These are phyloP conservation scores for Dynastes tityus DNA, from an alignment of 2,888 invertebrate species.

Conservation along the genomic window DNA sequence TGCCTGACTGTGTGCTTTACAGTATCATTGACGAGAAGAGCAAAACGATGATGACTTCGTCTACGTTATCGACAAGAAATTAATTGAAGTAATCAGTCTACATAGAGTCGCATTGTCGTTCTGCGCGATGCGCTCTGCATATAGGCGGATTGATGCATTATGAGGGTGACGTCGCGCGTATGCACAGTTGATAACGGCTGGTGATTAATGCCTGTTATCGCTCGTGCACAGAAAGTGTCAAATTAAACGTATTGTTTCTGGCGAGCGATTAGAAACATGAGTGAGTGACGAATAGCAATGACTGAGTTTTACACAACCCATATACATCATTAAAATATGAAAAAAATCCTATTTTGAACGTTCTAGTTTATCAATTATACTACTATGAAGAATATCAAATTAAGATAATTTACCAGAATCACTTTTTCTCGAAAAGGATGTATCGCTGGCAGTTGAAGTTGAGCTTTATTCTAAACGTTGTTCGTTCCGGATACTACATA, in stretches of 20 bases:
- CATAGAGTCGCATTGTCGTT: conserved; percentile 1
- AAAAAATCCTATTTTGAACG: too few relatives aligned
- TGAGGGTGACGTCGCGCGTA: neutral
- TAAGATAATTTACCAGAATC: too few relatives aligned
- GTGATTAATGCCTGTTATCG: conserved; percentile 8
- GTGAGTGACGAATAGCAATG: neutral
- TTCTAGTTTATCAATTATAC: too few relatives aligned
- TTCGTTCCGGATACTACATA: too few relatives aligned
- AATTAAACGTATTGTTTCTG: conserved; percentile 12
- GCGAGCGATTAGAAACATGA: neutral
- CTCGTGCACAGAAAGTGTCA: conserved; percentile 6
- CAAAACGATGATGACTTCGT: conserved; percentile 37
- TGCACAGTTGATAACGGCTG: neutral
- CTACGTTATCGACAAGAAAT: conserved; percentile 41
- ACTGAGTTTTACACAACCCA: neutral
- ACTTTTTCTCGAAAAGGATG: too few relatives aligned
- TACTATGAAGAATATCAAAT: too few relatives aligned
- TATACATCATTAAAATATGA: too few relatives aligned
- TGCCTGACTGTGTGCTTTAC: too few relatives aligned
- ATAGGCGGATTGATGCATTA: neutral
- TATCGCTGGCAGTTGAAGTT: too few relatives aligned
- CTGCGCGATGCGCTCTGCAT: neutral
- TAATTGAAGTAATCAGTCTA: conserved; percentile 36
- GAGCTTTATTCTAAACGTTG: too few relatives aligned
- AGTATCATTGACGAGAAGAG: neutral